A percentile compares a stretch with the other conserved stretches of the same genome.
Evolutionary conservation across 2,113 vertebrate species (phyloP).

Genomic region (Pao palembangensis): DNA sequence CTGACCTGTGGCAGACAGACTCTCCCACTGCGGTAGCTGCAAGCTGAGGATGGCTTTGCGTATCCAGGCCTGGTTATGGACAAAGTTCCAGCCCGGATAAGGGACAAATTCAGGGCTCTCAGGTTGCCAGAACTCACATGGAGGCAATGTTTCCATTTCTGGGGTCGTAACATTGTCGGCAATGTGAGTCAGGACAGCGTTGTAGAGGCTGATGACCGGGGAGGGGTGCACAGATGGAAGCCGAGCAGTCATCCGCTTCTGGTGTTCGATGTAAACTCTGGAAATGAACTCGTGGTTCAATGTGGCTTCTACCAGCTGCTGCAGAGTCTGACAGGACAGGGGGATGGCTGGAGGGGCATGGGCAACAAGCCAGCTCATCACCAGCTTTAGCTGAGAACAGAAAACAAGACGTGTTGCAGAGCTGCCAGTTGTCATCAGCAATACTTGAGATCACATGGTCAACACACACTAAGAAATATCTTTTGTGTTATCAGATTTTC

Average conservation of each 20-base stretch:
- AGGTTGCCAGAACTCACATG: conserved; percentile 79
- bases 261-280: conserved; percentile 77
- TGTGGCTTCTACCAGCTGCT: conserved; percentile 81
- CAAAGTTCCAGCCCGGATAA: conserved; percentile 83
- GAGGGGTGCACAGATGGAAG: conserved; percentile 78
- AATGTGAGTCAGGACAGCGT: conserved; percentile 80
- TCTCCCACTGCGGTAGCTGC: conserved; percentile 84
- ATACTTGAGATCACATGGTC: not conserved
- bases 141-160: conserved; percentile 84
- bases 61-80: conserved; percentile 84
- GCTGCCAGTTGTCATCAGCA: not conserved
- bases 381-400: conserved; percentile 73
- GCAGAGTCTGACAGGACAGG: conserved; percentile 83
- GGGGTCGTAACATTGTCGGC: conserved; percentile 77
- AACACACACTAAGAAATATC: too few relatives aligned
- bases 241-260: conserved; percentile 68
- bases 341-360: conserved; percentile 68
- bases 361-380: conserved; percentile 82
- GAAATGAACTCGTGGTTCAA: conserved; percentile 80
- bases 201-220: conserved; percentile 83
- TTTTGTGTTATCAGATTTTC: too few relatives aligned
- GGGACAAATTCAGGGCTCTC: conserved; percentile 78
- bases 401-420: not conserved
- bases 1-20: conserved; percentile 74
- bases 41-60: conserved; percentile 81